phyloP scores from a whole-genome alignment of 2,113 vertebrate species.

The Callopanchax toddi region DNA sequence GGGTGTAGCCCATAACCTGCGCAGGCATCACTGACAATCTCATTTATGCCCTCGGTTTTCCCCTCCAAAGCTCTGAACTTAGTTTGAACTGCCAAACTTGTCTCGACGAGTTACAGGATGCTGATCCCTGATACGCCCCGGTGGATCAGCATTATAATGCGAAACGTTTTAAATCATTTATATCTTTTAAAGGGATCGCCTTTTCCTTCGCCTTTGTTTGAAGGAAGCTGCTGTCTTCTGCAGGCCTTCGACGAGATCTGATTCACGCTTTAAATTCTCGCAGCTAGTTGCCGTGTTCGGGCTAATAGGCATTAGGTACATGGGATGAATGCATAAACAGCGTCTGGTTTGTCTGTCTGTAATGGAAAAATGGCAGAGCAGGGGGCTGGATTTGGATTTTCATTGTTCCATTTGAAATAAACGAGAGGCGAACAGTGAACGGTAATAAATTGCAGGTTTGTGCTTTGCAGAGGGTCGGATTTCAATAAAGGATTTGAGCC shows the following conservation, averaged over 20 bases:
- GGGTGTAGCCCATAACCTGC: constrained; percentile 48
- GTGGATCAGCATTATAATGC: constrained; percentile 7
- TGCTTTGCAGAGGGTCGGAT: constrained; percentile 13
- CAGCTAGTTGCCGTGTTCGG: constrained; percentile 16
- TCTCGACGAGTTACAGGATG: constrained; percentile 21
- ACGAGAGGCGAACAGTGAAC: constrained; percentile 16
- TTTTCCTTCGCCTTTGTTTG: neutral
- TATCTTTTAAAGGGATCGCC: neutral
- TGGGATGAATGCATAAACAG: constrained; percentile 31
- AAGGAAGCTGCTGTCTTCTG: constrained; percentile 26
- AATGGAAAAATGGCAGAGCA: constrained; percentile 29
- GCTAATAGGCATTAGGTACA: constrained; percentile 14
- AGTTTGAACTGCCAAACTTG: constrained; percentile 47
- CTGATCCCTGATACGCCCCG: neutral
- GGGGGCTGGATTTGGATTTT: constrained; percentile 18
- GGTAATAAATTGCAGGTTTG: constrained; percentile 30
- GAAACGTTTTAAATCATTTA: neutral
- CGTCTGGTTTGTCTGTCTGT: constrained; percentile 8
- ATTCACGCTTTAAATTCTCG: constrained; percentile 23
- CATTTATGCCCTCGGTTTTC: constrained; percentile 54
- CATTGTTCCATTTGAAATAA: constrained; percentile 23
- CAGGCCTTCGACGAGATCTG: neutral
- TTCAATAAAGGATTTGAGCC: constrained; percentile 21
- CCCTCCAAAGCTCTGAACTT: constrained; percentile 19
- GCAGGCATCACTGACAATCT: constrained; percentile 46